Evolutionary conservation across 2,113 vertebrate species (phyloP).

Genomic region (Alaudala cheleensis): DNA sequence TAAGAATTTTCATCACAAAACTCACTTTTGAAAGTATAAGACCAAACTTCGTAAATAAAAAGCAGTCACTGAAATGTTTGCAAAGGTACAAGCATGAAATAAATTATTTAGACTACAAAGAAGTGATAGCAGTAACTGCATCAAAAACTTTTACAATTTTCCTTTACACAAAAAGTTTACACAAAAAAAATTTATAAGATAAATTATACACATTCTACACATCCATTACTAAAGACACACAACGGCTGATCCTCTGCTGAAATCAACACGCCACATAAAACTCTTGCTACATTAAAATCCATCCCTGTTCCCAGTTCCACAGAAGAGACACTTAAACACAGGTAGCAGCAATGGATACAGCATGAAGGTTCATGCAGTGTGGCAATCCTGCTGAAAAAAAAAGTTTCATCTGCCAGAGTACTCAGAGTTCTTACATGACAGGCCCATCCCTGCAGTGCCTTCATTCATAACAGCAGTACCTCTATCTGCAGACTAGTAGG

Average conservation of each 20-base stretch:
- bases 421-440: background rate
- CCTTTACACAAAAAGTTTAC: background rate
- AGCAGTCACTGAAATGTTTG: background rate
- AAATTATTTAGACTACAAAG: background rate
- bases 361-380: rapidly evolving
- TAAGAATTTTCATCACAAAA: background rate
- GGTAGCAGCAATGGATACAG: background rate
- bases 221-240: background rate
- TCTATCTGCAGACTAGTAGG: background rate
- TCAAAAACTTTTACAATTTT: background rate
- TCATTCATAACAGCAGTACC: background rate
- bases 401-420: background rate
- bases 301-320: background rate
- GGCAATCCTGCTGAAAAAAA: background rate
- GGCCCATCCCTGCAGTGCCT: background rate
- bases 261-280: background rate
- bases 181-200: background rate
- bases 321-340: background rate
- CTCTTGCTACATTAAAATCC: background rate
- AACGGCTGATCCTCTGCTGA: background rate
- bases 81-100: background rate
- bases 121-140: background rate
- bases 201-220: background rate
- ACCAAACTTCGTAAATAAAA: background rate
- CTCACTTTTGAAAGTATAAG: background rate